A percentile compares a stretch with the other conserved stretches of the same genome.
Evolutionary conservation across 2,797 vertebrate genomes (phyloP).

Genomic region (Gallinago nigripennis): DNA sequence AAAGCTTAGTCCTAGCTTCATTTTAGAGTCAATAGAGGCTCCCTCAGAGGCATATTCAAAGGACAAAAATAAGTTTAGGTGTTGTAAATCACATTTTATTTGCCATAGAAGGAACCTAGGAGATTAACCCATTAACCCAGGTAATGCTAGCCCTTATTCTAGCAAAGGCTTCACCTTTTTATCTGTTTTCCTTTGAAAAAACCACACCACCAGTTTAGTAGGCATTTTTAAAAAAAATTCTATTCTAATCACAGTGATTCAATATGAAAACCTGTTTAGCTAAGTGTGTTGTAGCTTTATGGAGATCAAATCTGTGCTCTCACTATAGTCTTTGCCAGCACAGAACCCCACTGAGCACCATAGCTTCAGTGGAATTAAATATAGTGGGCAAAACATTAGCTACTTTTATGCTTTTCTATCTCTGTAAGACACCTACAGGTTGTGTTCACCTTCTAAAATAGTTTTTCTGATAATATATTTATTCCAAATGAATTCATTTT

Average conservation of each 20-base stretch:
- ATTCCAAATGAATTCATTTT: not conserved
- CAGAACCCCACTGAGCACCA: not conserved
- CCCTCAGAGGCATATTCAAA: not conserved
- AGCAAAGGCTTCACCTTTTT: not conserved
- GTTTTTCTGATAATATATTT: not conserved
- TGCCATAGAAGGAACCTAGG: not conserved
- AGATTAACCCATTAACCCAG: not conserved
- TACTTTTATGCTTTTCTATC: not conserved
- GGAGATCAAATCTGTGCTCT: not conserved
- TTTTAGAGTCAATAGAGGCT: not conserved
- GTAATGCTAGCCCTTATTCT: not conserved
- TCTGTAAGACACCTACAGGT: not conserved
- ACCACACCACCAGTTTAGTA: not conserved
- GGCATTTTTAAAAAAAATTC: accelerated
- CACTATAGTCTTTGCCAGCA: not conserved
- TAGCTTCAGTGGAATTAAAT: not conserved
- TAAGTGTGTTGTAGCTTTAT: not conserved
- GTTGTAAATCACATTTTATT: not conserved
- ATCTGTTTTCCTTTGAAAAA: not conserved
- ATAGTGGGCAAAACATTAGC: accelerated
- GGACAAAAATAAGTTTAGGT: not conserved
- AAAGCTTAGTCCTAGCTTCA: not conserved
- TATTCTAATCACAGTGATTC: not conserved
- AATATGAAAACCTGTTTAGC: not conserved
- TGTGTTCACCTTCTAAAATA: not conserved